Conservation (phyloP, 2,888 invertebrate genomes). For the Rambutsinella grinnellia region DNA sequence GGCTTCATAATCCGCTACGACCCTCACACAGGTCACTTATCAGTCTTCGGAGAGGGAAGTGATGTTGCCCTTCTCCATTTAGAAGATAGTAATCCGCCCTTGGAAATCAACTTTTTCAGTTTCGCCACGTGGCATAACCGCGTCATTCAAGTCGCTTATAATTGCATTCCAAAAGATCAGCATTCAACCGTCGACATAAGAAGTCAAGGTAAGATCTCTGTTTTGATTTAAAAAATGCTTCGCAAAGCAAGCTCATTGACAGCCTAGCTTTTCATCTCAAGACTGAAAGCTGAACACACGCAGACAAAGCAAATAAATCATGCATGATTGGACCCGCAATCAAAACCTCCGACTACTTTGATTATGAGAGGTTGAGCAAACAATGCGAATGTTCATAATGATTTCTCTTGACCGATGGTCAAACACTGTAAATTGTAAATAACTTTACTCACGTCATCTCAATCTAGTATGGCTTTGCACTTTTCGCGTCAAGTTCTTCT, state of each 20-base stretch:
- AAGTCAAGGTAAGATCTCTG: slow-evolving; percentile 29
- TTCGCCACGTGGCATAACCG: slow-evolving; percentile 60
- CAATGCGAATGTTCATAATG: slow-evolving; percentile 17
- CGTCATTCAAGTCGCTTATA: slow-evolving; percentile 60
- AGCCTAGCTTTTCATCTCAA: too few relatives aligned
- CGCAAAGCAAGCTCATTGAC: too few relatives aligned
- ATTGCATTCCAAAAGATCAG: slow-evolving; percentile 54
- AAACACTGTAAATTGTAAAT: too few relatives aligned
- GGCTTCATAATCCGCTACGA: slow-evolving; percentile 60
- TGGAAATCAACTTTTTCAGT: slow-evolving; percentile 49
- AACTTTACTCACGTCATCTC: too few relatives aligned
- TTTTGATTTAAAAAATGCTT: too few relatives aligned
- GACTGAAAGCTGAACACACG: too few relatives aligned
- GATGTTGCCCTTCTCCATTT: slow-evolving; percentile 53
- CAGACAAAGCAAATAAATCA: too few relatives aligned
- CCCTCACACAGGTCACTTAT: slow-evolving; percentile 39
- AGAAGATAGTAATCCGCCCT: slow-evolving; percentile 48
- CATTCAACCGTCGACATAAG: slow-evolving; percentile 22
- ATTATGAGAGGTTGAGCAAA: too few relatives aligned
- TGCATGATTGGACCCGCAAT: too few relatives aligned
- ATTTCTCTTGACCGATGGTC: slow-evolving; percentile 7
- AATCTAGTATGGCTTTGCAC: too few relatives aligned
- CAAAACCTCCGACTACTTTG: too few relatives aligned
- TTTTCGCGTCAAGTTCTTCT: too few relatives aligned
- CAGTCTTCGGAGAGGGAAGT: slow-evolving; percentile 56